Evolutionary conservation across 2,113 vertebrate species (phyloP), one percentile per base, ranked within the genome.

Genomic region (Chaenocephalus aceratus): DNA sequence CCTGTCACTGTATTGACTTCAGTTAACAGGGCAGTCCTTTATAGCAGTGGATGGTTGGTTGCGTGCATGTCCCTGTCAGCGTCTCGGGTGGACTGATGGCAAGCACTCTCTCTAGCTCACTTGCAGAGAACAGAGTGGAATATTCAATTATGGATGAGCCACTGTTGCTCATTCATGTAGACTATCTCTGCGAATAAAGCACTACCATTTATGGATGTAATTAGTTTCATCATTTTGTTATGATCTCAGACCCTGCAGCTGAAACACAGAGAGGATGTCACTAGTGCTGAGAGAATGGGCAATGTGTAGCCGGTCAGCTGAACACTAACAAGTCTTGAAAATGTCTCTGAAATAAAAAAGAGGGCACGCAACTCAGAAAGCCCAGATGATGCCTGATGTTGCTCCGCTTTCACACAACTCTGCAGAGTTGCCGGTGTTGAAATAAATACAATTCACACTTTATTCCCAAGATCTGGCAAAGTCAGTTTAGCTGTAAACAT

Each of bases 101-200:
- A 72, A 58, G 75, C n/a, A 16, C 63, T 49, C 56, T 46, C 48
- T 77, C n/a, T 13, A 52, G 10, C 69, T 80, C 45, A 45, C 59
- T 61, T 77, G 44, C 67, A 64, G 57, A 73, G n/a, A 61, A 73
- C 77, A 67, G 30, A 67, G 49, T 62, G 72, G 49, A 73, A 60
- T 68, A 23, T 68, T 86, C 23, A 86, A 86, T 91, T 79, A 89
- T 89, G 77, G 67, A 88, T 84, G 68, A 84, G 67, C 58, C 21
- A 21, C 69, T 72, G 59, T 9, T 1, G 65, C 56, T 63, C 63
- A 56, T 79, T 83, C 75, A 46, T 80, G 73, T 77, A 26, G 57
- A 74, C 76, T 51, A 62, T 49, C 48, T 59, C 61, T 53, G 76
- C 57, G 44, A 66, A 84, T 76, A 71, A 54, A 82, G 52, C 61